phyloP scores from a whole-genome alignment of 2,888 invertebrate species.

The Agrilus biguttatus region DNA sequence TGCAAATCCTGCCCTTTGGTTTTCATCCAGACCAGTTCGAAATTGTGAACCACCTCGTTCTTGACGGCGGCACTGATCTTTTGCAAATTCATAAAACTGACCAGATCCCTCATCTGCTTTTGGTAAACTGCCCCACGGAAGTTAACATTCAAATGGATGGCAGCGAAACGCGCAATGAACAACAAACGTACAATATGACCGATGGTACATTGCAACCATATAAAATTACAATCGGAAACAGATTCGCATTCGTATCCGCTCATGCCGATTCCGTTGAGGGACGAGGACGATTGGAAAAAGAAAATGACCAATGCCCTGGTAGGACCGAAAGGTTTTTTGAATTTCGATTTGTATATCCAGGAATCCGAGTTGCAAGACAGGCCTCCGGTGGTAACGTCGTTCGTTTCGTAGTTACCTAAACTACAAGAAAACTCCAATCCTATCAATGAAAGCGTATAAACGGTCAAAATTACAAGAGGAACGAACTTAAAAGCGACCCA shows the following conservation, averaged over 20 bases:
- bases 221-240: background rate
- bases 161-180: constrained; percentile 4
- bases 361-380: background rate
- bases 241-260: constrained; percentile 1
- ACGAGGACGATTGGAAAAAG: constrained; percentile 1
- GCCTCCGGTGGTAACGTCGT: background rate
- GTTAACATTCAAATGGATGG: constrained; percentile 8
- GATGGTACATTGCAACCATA: background rate
- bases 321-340: constrained; percentile 3
- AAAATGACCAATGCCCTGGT: constrained; percentile 1
- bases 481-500: constrained; percentile 5
- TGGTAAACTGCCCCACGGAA: constrained; percentile 12
- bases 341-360: background rate
- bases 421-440: constrained; percentile 5
- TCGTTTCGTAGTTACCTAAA: background rate
- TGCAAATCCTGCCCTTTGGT: constrained; percentile 8
- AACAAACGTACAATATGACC: constrained; percentile 3
- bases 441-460: constrained; percentile 5
- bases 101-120: constrained; percentile 12
- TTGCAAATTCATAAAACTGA: constrained; percentile 11
- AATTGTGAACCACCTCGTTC: constrained; percentile 14
- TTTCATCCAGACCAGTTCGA: constrained; percentile 14
- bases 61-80: constrained; percentile 12
- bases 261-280: constrained; percentile 1
- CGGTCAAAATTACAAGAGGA: constrained; percentile 5